phyloP scores from a whole-genome alignment of 2,797 vertebrate species.

The Acrossocheilus fasciatus region DNA sequence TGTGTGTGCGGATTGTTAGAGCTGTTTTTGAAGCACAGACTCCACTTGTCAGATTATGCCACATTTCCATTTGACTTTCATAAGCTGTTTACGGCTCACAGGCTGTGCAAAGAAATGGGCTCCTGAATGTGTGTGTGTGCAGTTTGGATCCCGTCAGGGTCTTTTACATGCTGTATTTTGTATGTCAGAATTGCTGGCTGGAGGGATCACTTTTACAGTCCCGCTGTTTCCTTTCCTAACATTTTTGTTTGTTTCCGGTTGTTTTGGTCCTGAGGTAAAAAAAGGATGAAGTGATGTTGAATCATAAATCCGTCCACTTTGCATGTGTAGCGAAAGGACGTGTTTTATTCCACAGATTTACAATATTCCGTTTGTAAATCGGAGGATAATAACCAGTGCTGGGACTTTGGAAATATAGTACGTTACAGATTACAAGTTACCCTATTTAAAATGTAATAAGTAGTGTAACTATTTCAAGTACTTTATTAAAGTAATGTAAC shows the following conservation, averaged over 20 bases:
- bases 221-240: not conserved
- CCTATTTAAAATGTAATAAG: not conserved
- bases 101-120: constrained; percentile 79
- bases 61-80: constrained; percentile 88
- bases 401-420: not conserved
- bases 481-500: not conserved
- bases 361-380: not conserved
- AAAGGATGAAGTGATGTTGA: constrained; percentile 11
- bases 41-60: constrained; percentile 84
- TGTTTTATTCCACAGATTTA: not conserved
- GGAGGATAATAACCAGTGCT: not conserved
- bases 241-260: not conserved
- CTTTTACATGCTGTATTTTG: constrained; percentile 82
- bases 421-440: not conserved
- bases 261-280: constrained; percentile 21
- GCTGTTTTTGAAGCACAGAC: constrained; percentile 81
- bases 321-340: not conserved
- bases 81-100: constrained; percentile 85
- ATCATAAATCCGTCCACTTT: not conserved
- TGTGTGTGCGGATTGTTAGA: constrained; percentile 74
- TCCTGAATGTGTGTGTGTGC: constrained; percentile 66
- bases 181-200: constrained; percentile 77
- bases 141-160: constrained; percentile 61
- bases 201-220: constrained; percentile 72
- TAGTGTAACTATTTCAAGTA: not conserved